A percentile compares a stretch with the other conserved stretches of the same genome.
Evolutionary conservation across 2,888 invertebrate species (phyloP).

Genomic region (Lacanobia wlatinum): DNA sequence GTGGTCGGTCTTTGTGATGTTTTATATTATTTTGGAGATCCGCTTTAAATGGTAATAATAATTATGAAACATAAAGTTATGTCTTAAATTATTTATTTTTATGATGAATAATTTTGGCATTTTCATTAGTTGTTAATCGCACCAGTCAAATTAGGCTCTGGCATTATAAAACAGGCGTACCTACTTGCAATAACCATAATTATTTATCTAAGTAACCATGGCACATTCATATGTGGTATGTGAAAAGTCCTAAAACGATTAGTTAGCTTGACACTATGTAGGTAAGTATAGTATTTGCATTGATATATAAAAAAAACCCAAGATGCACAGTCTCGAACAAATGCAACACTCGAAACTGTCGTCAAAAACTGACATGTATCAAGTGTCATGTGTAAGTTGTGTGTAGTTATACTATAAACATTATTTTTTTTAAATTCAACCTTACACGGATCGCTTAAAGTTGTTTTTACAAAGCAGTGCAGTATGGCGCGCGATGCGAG

Average conservation of each 20-base stretch:
- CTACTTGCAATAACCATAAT: background rate
- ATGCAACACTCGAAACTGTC: too few relatives aligned
- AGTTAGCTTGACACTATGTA: background rate
- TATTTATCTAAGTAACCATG: conserved; percentile 18
- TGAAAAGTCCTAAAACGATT: conserved; percentile 7
- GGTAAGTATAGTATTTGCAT: background rate
- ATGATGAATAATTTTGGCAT: background rate
- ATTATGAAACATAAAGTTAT: conserved; percentile 4
- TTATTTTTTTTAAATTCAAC: too few relatives aligned
- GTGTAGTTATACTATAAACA: too few relatives aligned
- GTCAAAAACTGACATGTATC: too few relatives aligned
- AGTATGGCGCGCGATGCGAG: too few relatives aligned
- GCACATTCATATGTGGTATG: conserved; percentile 21
- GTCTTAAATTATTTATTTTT: conserved; percentile 13
- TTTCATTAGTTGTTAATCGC: background rate
- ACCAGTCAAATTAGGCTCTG: conserved; percentile 4
- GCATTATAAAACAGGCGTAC: conserved; percentile 16
- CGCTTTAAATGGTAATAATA: background rate
- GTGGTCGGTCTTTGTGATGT: background rate
- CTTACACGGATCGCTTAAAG: too few relatives aligned
- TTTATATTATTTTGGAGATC: background rate
- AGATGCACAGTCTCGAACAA: too few relatives aligned
- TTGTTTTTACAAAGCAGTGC: too few relatives aligned
- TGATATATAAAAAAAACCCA: too few relatives aligned
- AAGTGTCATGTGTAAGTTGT: too few relatives aligned